Evolutionary conservation across 1,140 invertebrate genomes (phyloP), one percentile per base, ranked within the genome.

Genomic region (Laupala kohalensis): DNA sequence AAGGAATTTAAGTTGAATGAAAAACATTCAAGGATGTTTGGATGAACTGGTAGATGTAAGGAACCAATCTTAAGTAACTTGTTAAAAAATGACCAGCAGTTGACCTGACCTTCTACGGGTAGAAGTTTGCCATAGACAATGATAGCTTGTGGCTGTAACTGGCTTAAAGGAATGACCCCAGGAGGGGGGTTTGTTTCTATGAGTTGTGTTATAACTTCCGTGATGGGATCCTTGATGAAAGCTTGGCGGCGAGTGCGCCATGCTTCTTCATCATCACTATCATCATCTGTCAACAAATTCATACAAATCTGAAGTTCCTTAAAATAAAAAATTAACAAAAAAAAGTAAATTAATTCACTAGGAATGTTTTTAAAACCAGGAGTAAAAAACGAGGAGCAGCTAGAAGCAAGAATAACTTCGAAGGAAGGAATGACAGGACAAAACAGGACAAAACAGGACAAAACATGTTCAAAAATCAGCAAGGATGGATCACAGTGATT

Each of bases 81-180:
- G 25, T 13, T 12, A 12, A n/a, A n/a, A 24, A 37, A 15, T 4
- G 15, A 26, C 27, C n/a, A 6, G 3, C 4, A 4, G 4, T 30
- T 25, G 2, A 70, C 79, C 84, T 83, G 81, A 88, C 86, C 81
- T 82, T 90, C 88, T 15, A 93, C 89, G 29, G 87, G 82, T 73
- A 93, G 87, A 71, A 91, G 83, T 83, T 91, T 92, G 24, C 90
- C 90, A 78, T 91, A 92, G 67, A 92, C 84, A 77, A 92, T 88
- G 77, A 93, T 89, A 23, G 89, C 90, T 75, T 89, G 88, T 19
- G 90, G 89, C 74, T 87, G 84, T 24, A 92, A 85, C 78, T 92
- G 88, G 76, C 86, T 85, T 71, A 89, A 81, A 63, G 86, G 89
- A 63, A 88, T 25, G 25, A 71, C 67, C 19, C 71, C 71, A 13